A percentile compares a stretch with the other conserved stretches of the same genome.
These are phyloP conservation scores for Chaetogeoica ovagalla DNA, from an alignment of 2,888 invertebrate genomes.

Conservation along the genomic window DNA sequence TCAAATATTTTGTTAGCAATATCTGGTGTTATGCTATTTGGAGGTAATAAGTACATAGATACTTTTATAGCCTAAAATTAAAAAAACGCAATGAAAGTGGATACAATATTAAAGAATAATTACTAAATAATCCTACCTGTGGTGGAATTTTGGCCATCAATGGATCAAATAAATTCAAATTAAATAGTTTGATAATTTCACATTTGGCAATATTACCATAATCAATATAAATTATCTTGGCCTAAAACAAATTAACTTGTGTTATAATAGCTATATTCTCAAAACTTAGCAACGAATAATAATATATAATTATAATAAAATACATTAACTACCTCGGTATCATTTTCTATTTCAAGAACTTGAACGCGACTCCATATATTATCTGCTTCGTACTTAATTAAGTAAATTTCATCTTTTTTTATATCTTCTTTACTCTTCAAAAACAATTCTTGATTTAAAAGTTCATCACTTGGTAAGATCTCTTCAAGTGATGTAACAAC, in stretches of 20 bases:
- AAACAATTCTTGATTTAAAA: conserved; percentile 13
- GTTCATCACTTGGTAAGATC: conserved; percentile 31
- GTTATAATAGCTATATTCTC: not conserved
- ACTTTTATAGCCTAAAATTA: conserved; percentile 37
- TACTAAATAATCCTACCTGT: conserved; percentile 19
- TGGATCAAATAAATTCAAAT: conserved; percentile 35
- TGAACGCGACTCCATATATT: conserved; percentile 36
- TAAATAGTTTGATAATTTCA: conserved; percentile 31
- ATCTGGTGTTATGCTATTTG: conserved; percentile 33
- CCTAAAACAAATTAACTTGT: conserved; percentile 28
- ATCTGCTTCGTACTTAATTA: conserved; percentile 32
- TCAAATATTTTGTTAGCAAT: conserved; percentile 30
- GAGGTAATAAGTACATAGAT: conserved; percentile 44
- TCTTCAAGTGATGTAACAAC: conserved; percentile 45
- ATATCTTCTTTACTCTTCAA: conserved; percentile 31
- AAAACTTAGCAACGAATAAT: not conserved
- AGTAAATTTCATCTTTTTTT: conserved; percentile 9
- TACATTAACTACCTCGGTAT: conserved; percentile 19
- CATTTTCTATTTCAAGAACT: conserved; percentile 23
- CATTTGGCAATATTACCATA: conserved; percentile 41
- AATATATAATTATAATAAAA: no score
- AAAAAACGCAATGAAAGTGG: not conserved
- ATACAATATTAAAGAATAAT: not conserved
- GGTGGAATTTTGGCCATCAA: conserved; percentile 41
- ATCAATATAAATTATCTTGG: conserved; percentile 39